Evolutionary conservation across 1,140 invertebrate species (phyloP).

Genomic region (Brachionus asplanchnoidis): DNA sequence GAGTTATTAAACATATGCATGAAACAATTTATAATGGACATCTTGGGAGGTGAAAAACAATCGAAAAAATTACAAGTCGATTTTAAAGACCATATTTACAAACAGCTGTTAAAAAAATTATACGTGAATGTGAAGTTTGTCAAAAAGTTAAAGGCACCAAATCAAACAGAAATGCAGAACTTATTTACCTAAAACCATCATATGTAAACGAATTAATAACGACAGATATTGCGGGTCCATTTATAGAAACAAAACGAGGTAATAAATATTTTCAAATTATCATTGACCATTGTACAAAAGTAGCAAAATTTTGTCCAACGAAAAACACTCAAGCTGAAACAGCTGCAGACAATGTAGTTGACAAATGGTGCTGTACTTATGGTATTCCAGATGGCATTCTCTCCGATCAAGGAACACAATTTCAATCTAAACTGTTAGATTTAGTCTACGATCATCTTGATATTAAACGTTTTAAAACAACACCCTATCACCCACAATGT

Average conservation of each 20-base stretch:
- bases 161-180: neutral
- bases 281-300: conserved; percentile 55
- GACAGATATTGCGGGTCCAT: conserved; percentile 44
- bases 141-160: conserved; percentile 21
- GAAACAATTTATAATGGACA: conserved; percentile 37
- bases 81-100: neutral
- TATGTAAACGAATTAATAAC: conserved; percentile 19
- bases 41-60: conserved; percentile 3
- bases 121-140: conserved; percentile 39
- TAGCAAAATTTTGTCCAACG: conserved; percentile 50
- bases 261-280: conserved; percentile 52
- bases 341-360: conserved; percentile 50
- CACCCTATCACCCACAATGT: conserved; percentile 45
- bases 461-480: conserved; percentile 44
- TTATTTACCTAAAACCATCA: neutral
- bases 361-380: conserved; percentile 49
- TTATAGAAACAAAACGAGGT: conserved; percentile 43
- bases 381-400: conserved; percentile 51
- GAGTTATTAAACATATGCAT: conserved; percentile 24
- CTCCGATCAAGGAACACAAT: conserved; percentile 50
- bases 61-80: neutral
- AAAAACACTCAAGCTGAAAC: conserved; percentile 50
- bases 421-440: conserved; percentile 43
- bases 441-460: conserved; percentile 43
- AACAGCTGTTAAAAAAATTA: neutral